Percentiles rank a stretch among this genome's conserved stretches.
Conservation (phyloP, 1,140 invertebrate species). For the Drosophila azteca region DNA sequence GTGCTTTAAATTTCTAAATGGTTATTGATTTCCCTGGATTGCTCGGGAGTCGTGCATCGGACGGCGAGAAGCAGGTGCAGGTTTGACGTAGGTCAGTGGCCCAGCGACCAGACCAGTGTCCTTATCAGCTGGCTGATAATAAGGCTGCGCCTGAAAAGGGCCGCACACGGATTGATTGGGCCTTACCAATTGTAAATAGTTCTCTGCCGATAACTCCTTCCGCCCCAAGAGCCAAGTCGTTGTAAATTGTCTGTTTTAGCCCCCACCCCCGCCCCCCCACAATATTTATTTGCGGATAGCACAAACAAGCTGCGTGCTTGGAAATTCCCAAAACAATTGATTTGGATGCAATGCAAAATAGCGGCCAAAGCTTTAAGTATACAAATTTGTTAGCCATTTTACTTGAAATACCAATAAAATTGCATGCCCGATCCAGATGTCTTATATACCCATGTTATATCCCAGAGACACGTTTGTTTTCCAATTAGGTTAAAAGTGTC, state of each 20-base stretch:
- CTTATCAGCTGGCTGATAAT: conserved; percentile 23
- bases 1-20: conserved; percentile 9
- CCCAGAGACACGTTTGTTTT: conserved; percentile 4
- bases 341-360: no score
- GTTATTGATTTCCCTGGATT: conserved; percentile 16
- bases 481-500: conserved; percentile 52
- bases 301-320: no score
- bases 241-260: conserved; percentile 14
- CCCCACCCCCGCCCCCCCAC: neutral
- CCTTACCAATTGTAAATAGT: conserved; percentile 55
- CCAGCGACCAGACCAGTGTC: neutral
- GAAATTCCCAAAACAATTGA: no score
- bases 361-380: no score
- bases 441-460: no score
- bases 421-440: no score
- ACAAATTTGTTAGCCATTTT: no score
- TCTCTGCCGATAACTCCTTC: conserved; percentile 33
- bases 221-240: conserved; percentile 7
- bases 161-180: conserved; percentile 6
- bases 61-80: no score
- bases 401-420: no score
- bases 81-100: conserved; percentile 35
- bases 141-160: conserved; percentile 13
- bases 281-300: no score
- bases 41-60: no score